phyloP scores from a whole-genome alignment of 2,113 vertebrate species.

The Ursus arctos region DNA sequence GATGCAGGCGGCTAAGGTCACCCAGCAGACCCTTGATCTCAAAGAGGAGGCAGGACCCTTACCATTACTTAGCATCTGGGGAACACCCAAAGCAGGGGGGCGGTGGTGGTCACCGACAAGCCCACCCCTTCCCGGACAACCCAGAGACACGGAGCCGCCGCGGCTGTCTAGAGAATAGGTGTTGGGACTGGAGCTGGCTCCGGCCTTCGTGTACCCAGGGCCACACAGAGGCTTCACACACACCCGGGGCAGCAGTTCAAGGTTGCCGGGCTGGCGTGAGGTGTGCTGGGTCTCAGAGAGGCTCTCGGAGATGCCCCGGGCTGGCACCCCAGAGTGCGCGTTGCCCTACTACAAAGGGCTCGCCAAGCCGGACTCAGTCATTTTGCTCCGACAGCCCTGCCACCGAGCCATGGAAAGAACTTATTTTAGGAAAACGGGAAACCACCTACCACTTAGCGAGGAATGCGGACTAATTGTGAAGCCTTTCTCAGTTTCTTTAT shows the following conservation, averaged over 20 bases:
- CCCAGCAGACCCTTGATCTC: fast-evolving
- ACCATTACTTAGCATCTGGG: not conserved
- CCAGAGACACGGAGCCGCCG: not conserved
- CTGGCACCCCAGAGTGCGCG: fast-evolving
- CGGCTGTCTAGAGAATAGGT: fast-evolving
- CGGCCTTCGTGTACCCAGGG: not conserved
- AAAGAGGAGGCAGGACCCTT: not conserved
- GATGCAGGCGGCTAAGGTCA: not conserved
- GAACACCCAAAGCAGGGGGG: no score
- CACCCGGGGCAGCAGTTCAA: not conserved
- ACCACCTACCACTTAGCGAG: slow-evolving; percentile 67
- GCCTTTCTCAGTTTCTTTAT: slow-evolving; percentile 55
- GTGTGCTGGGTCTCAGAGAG: fast-evolving
- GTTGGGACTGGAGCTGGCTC: not conserved
- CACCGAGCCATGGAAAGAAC: slow-evolving; percentile 49
- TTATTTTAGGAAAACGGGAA: slow-evolving; percentile 81
- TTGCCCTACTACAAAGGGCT: not conserved
- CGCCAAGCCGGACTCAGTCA: not conserved
- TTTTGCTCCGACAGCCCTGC: not conserved
- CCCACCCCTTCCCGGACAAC: fast-evolving
- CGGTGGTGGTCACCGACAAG: fast-evolving
- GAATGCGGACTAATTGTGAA: slow-evolving; percentile 72
- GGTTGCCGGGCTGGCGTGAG: not conserved
- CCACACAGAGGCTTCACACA: not conserved
- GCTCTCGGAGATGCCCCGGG: fast-evolving